Percentiles rank a stretch among this genome's conserved stretches.
phyloP scores from a whole-genome alignment of 2,797 vertebrate genomes.

The Gymnothorax reevesii region DNA sequence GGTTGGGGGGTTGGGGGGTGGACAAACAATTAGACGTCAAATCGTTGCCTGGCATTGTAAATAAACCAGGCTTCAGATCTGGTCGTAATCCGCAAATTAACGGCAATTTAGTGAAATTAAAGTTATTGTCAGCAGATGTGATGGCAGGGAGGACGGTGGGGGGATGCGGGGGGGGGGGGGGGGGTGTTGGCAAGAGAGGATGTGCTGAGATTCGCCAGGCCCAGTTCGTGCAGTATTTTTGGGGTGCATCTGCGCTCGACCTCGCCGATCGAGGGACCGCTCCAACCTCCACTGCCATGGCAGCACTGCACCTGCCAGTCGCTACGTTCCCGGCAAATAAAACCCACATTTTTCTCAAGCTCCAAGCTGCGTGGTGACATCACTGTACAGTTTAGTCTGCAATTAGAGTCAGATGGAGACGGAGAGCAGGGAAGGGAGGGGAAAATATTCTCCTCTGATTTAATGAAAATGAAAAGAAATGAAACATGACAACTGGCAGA shows the following conservation, averaged over 20 bases:
- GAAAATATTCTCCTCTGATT: slow-evolving; percentile 8
- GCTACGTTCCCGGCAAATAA: slow-evolving; percentile 42
- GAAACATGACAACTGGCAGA: slow-evolving; percentile 49
- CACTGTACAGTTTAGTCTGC: slow-evolving; percentile 58
- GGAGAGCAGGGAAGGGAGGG: slow-evolving; percentile 28
- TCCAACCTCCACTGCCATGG: slow-evolving; percentile 41
- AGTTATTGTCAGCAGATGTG: slow-evolving; percentile 64
- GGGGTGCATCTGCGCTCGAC: background rate
- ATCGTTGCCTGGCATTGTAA: slow-evolving; percentile 48
- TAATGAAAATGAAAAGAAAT: no score
- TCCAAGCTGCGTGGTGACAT: slow-evolving; percentile 58
- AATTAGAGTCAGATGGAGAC: slow-evolving; percentile 65
- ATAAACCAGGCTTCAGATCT: slow-evolving; percentile 43
- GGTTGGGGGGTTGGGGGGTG: background rate
- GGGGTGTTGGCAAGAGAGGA: background rate
- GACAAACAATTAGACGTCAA: slow-evolving; percentile 60
- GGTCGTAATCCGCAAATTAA: slow-evolving; percentile 59
- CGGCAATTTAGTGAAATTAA: slow-evolving; percentile 56
- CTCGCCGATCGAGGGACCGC: slow-evolving; percentile 31
- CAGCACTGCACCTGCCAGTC: slow-evolving; percentile 65
- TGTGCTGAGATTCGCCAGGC: background rate
- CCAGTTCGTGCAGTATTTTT: background rate
- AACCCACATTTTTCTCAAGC: slow-evolving; percentile 51
- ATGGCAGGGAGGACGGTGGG: slow-evolving; percentile 27
- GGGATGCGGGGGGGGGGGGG: background rate